A percentile compares a stretch with the other conserved stretches of the same genome.
phyloP scores from a whole-genome alignment of 2,888 invertebrate genomes.

The Parnassius orleans region DNA sequence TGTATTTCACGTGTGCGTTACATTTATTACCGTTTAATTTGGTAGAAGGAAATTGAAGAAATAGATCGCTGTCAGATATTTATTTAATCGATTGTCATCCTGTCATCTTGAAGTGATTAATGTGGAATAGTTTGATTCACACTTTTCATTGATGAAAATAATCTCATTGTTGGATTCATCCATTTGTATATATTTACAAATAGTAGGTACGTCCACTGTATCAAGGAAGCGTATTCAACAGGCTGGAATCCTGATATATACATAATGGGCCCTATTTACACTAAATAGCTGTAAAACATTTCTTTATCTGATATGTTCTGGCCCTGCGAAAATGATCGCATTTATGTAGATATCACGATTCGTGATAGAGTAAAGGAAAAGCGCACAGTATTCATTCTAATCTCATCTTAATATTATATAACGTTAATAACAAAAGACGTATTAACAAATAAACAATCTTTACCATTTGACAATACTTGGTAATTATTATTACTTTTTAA shows the following conservation, averaged over 20 bases:
- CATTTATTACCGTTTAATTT: conserved; percentile 47
- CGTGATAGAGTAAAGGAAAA: conserved; percentile 63
- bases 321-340: conserved; percentile 18
- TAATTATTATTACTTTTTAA: conserved; percentile 76
- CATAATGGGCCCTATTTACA: conserved; percentile 42
- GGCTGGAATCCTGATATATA: conserved; percentile 57
- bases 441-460: conserved; percentile 56
- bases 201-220: conserved; percentile 46
- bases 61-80: conserved; percentile 43
- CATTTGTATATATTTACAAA: conserved; percentile 62
- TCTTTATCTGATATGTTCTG: not conserved
- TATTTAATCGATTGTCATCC: conserved; percentile 28
- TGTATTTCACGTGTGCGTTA: conserved; percentile 43
- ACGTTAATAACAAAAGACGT: conserved; percentile 38
- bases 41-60: conserved; percentile 34
- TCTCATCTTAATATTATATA: conserved; percentile 52
- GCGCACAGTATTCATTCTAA: conserved; percentile 70
- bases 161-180: conserved; percentile 45
- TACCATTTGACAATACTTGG: conserved; percentile 80
- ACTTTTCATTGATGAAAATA: conserved; percentile 45
- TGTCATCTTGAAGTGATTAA: not conserved
- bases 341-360: conserved; percentile 64
- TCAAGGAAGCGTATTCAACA: conserved; percentile 36
- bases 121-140: conserved; percentile 26
- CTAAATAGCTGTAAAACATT: not conserved